A percentile compares a stretch with the other conserved stretches of the same genome.
Evolutionary conservation across 2,888 invertebrate species (phyloP).

Genomic region (Apamea epomidion): DNA sequence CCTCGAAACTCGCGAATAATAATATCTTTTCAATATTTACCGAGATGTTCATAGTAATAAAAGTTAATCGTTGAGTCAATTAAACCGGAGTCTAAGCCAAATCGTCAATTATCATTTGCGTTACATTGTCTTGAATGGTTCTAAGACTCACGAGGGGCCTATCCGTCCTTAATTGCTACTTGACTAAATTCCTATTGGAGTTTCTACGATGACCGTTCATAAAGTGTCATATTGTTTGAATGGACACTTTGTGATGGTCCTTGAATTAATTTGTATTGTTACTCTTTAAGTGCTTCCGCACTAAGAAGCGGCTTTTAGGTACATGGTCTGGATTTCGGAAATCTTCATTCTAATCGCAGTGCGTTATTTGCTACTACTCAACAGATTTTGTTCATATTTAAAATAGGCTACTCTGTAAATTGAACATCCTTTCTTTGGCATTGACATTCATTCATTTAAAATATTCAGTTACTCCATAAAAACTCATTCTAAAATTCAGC

Average conservation of each 20-base stretch:
- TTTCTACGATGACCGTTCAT: constrained; percentile 53
- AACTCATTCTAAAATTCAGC: not conserved
- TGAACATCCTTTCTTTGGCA: not conserved
- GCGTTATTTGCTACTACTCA: not conserved
- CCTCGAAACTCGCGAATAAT: constrained; percentile 71
- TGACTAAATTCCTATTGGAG: constrained; percentile 56
- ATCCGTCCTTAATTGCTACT: constrained; percentile 65
- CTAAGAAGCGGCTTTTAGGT: not conserved
- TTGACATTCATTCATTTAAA: not conserved
- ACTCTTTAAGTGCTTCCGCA: constrained; percentile 42
- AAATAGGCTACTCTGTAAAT: not conserved
- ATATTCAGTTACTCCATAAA: not conserved
- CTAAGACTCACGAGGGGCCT: constrained; percentile 63
- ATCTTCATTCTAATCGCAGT: not conserved
- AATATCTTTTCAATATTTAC: constrained; percentile 81
- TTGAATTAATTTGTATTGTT: constrained; percentile 50
- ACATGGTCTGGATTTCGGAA: not conserved
- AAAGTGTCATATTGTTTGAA: constrained; percentile 54
- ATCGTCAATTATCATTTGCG: constrained; percentile 76
- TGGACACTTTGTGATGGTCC: constrained; percentile 45
- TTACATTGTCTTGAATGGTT: constrained; percentile 73
- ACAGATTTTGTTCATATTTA: not conserved
- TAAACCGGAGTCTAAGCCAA: constrained; percentile 73
- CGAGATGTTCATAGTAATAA: constrained; percentile 74
- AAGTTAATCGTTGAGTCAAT: constrained; percentile 79